Evolutionary conservation across 2,888 invertebrate genomes (phyloP).

Genomic region (Drosophila melanosoma): DNA sequence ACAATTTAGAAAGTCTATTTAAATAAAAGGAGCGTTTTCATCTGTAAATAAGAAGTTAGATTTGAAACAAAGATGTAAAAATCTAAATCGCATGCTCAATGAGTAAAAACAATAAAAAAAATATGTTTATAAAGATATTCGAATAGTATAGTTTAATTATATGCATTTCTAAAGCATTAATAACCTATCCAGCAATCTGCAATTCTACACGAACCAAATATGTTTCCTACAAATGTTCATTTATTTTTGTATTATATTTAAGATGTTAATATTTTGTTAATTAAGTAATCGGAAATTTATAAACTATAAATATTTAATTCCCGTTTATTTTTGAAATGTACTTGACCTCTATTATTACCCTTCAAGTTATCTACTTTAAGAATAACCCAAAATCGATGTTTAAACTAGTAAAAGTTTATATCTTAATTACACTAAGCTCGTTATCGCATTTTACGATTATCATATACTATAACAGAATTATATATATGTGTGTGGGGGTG

Average conservation of each 20-base stretch:
- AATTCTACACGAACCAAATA: not conserved
- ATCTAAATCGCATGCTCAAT: not conserved
- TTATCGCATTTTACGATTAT: constrained; percentile 26
- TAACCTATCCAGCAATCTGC: not conserved
- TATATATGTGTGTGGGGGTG: constrained; percentile 28
- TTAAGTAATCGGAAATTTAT: not conserved
- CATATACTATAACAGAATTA: constrained; percentile 10
- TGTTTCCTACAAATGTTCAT: not conserved
- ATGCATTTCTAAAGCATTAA: not conserved
- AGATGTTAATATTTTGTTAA: not conserved
- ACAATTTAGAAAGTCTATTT: not conserved
- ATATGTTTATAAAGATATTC: not conserved
- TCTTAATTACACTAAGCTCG: constrained; percentile 3
- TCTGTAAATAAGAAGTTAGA: not conserved
- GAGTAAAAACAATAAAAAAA: not conserved
- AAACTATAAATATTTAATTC: not conserved
- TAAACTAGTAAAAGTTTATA: not conserved
- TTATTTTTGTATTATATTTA: not conserved
- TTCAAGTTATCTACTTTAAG: not conserved
- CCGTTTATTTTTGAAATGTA: not conserved
- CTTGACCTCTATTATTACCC: constrained; percentile 3
- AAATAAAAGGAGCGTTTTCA: not conserved
- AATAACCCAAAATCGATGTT: not conserved
- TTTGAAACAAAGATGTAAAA: not conserved
- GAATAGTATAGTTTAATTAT: not conserved